These are phyloP conservation scores for Amphipyra berbera DNA, from an alignment of 2,888 invertebrate species.

Conservation along the genomic window DNA sequence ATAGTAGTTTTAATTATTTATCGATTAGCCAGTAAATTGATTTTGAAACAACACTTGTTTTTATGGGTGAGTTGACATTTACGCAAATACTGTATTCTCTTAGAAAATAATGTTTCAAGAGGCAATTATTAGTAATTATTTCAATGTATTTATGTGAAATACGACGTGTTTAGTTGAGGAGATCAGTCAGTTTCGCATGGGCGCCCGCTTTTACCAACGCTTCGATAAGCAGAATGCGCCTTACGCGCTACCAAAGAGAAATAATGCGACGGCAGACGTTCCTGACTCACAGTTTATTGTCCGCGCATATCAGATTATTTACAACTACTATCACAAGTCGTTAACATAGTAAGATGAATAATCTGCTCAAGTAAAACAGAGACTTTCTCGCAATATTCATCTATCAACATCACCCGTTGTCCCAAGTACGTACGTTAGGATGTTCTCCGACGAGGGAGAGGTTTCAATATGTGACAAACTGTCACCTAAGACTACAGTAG, in stretches of 20 bases:
- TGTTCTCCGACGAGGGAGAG: background rate
- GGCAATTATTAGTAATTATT: conserved; percentile 39
- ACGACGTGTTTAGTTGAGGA: conserved; percentile 64
- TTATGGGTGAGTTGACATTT: conserved; percentile 10
- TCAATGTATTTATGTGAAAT: conserved; percentile 48
- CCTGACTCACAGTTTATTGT: conserved; percentile 41
- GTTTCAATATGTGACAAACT: background rate
- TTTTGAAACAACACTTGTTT: conserved; percentile 38
- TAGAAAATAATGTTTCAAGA: conserved; percentile 29
- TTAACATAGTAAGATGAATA: conserved; percentile 20
- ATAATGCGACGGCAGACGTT: conserved; percentile 30
- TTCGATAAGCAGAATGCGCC: conserved; percentile 76
- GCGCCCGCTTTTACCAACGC: conserved; percentile 83
- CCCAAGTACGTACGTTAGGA: background rate
- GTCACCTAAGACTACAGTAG: background rate
- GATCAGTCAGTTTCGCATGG: conserved; percentile 80
- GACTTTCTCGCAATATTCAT: conserved; percentile 25
- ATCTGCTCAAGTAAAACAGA: conserved; percentile 15
- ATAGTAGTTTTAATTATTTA: conserved; percentile 65
- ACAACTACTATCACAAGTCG: conserved; percentile 22
- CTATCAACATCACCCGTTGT: conserved; percentile 13
- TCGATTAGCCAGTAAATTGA: conserved; percentile 57
- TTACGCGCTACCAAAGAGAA: conserved; percentile 46
- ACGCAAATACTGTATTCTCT: conserved; percentile 1
- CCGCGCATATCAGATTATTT: conserved; percentile 33